phyloP scores from a whole-genome alignment of 2,113 vertebrate genomes.

The Tyto alba region DNA sequence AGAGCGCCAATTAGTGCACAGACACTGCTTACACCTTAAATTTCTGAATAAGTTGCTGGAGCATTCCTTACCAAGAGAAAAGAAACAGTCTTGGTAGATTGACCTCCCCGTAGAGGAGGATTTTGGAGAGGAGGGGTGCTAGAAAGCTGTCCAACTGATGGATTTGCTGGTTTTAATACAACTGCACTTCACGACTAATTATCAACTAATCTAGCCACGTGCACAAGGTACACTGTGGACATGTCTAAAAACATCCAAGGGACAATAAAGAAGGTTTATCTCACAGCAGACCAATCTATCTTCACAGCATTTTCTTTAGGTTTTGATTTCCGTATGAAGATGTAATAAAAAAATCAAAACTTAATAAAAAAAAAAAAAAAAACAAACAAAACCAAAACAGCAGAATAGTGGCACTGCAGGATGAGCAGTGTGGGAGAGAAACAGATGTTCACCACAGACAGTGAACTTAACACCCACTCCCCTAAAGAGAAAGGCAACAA shows the following conservation, averaged over 20 bases:
- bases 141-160: background rate
- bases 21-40: background rate
- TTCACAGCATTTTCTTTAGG: conserved; percentile 70
- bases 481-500: background rate
- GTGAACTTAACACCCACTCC: background rate
- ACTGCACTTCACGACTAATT: background rate
- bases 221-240: background rate
- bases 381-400: too few relatives aligned
- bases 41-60: background rate
- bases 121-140: background rate
- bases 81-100: background rate
- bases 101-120: background rate
- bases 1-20: background rate
- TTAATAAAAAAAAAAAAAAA: conserved; percentile 79
- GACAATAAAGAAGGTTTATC: background rate
- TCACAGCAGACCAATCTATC: background rate
- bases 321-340: conserved; percentile 71
- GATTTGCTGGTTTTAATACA: background rate
- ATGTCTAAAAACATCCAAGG: background rate
- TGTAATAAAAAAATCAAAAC: conserved; percentile 79
- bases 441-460: background rate
- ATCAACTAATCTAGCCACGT: background rate
- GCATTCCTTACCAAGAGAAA: background rate
- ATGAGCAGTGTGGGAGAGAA: background rate
- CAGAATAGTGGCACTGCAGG: conserved; percentile 27